Percentiles rank a stretch among this genome's conserved stretches.
phyloP scores from a whole-genome alignment of 2,113 vertebrate genomes.

The Coturnix japonica region DNA sequence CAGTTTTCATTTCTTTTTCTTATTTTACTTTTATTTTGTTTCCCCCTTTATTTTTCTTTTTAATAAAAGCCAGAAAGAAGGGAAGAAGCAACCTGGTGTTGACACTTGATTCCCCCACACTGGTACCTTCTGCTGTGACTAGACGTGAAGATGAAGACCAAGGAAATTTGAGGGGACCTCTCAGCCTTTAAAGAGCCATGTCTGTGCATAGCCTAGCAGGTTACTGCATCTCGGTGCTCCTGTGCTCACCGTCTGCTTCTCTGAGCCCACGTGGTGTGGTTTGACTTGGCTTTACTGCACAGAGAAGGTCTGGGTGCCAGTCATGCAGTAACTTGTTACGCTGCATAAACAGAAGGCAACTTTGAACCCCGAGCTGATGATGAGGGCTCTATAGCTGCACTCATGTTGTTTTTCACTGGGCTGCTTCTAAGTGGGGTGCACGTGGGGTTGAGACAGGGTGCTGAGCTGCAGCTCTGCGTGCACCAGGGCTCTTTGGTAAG shows the following conservation, averaged over 20 bases:
- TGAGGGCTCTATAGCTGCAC: neutral
- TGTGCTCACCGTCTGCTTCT: conserved; percentile 16
- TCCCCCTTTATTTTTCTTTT: neutral
- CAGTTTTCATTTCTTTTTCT: conserved; percentile 66
- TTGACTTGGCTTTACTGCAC: neutral
- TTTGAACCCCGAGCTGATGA: neutral
- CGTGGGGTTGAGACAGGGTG: neutral
- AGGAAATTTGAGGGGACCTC: conserved; percentile 34
- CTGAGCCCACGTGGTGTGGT: neutral
- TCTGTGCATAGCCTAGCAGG: conserved; percentile 31
- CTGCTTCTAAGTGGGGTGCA: neutral
- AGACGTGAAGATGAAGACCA: conserved; percentile 38
- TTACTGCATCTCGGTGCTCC: conserved; percentile 18
- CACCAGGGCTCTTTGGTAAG: neutral
- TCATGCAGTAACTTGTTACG: conserved; percentile 16
- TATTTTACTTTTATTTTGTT: neutral
- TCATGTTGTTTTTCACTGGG: neutral
- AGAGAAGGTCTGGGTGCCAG: neutral
- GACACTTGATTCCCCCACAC: conserved; percentile 31
- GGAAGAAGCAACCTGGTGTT: conserved; percentile 32
- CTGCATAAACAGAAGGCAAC: neutral
- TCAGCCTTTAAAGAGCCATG: conserved; percentile 20
- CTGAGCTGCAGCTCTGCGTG: neutral
- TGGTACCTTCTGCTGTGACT: conserved; percentile 57
- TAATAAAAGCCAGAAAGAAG: conserved; percentile 38